Evolutionary conservation across 1,140 invertebrate species (phyloP).

Genomic region (Hirudo medicinalis): DNA sequence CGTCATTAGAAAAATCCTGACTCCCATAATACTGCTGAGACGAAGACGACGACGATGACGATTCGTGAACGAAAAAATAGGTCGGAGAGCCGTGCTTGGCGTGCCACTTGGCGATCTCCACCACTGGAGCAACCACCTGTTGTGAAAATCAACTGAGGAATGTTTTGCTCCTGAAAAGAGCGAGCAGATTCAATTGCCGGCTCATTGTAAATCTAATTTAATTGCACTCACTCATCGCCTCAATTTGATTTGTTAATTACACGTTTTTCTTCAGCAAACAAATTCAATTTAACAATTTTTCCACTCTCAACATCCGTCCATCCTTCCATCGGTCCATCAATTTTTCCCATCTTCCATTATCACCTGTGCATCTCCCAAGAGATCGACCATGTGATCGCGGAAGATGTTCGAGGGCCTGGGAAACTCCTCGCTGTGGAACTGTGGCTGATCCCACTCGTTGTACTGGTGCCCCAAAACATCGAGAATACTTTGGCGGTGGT

Average conservation of each 20-base stretch:
- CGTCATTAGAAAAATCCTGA: slow-evolving; percentile 75
- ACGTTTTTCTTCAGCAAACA: too few relatives aligned
- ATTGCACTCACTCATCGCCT: too few relatives aligned
- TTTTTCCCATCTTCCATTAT: slow-evolving; percentile 33
- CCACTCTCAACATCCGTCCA: background rate
- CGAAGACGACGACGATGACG: slow-evolving; percentile 53
- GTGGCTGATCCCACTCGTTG: slow-evolving; percentile 73
- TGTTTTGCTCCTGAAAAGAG: background rate
- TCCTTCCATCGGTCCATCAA: background rate
- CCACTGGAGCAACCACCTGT: slow-evolving; percentile 62
- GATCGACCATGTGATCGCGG: slow-evolving; percentile 75
- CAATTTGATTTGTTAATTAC: too few relatives aligned
- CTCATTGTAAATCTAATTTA: too few relatives aligned
- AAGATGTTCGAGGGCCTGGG: slow-evolving; percentile 79
- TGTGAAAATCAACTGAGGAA: background rate
- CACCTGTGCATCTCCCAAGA: slow-evolving; percentile 71
- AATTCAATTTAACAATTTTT: too few relatives aligned
- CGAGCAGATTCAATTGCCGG: too few relatives aligned
- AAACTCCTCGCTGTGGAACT: background rate
- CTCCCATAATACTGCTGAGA: slow-evolving; percentile 22
- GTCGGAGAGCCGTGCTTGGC: slow-evolving; percentile 45
- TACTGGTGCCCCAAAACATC: slow-evolving; percentile 94
- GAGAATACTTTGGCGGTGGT: slow-evolving; percentile 86
- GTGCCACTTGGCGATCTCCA: slow-evolving; percentile 51
- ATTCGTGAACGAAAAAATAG: slow-evolving; percentile 61